Evolutionary conservation across 2,888 invertebrate genomes (phyloP).

Genomic region (Heliconius sara): DNA sequence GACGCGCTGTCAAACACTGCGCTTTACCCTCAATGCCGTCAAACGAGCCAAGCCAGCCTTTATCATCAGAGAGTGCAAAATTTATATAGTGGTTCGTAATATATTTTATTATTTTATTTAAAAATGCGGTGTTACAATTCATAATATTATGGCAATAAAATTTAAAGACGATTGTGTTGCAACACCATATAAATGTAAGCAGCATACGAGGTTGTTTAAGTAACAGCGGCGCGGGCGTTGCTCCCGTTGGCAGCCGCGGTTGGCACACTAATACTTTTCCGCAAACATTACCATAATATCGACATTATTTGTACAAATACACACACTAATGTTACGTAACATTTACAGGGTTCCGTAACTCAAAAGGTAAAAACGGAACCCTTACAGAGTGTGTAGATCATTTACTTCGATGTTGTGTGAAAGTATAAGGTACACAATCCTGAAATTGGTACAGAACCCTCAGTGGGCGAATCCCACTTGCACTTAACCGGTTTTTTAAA

Average conservation of each 20-base stretch:
- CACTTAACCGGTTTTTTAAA: too few relatives aligned
- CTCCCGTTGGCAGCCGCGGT: slow-evolving; percentile 14
- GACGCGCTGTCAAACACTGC: slow-evolving; percentile 5
- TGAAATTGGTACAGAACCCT: too few relatives aligned
- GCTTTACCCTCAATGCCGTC: neutral
- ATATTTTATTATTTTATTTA: too few relatives aligned
- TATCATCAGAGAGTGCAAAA: neutral
- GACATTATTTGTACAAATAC: neutral
- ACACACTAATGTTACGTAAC: neutral
- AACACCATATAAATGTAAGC: neutral
- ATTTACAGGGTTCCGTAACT: too few relatives aligned
- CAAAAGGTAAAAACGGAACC: neutral
- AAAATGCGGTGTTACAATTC: too few relatives aligned
- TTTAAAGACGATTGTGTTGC: neutral
- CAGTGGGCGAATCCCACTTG: too few relatives aligned
- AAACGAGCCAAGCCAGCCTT: neutral
- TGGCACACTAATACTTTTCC: neutral
- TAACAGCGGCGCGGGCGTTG: slow-evolving; percentile 13
- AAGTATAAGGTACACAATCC: too few relatives aligned
- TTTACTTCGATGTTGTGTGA: too few relatives aligned
- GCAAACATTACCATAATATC: slow-evolving; percentile 13
- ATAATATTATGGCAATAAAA: too few relatives aligned
- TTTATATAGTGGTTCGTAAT: neutral
- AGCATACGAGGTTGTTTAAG: neutral
- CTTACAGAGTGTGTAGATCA: neutral